phyloP scores from a whole-genome alignment of 2,113 vertebrate species.

The Taxidea taxus region DNA sequence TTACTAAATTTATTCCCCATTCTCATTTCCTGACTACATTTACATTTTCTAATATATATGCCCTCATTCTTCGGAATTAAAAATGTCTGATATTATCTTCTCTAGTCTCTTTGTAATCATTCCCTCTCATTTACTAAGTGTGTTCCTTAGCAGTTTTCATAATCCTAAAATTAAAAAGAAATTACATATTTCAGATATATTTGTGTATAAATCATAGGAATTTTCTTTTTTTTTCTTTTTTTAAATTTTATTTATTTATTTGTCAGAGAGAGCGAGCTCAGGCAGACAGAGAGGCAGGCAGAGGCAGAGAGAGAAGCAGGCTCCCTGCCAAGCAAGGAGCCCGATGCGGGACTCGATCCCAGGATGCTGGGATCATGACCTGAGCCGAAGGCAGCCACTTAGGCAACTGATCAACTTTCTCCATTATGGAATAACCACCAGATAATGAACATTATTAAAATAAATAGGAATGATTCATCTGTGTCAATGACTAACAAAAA shows the following conservation, averaged over 20 bases:
- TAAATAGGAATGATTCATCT: slow-evolving; percentile 15
- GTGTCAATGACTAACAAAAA: neutral
- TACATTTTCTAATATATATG: neutral
- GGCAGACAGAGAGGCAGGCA: no score
- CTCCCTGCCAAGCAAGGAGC: no score
- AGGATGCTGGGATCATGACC: no score
- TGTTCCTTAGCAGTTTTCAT: neutral
- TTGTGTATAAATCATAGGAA: neutral
- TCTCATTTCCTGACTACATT: neutral
- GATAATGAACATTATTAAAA: slow-evolving; percentile 21
- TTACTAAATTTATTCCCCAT: neutral
- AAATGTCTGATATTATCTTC: neutral
- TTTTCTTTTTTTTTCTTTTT: no score
- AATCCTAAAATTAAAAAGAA: neutral
- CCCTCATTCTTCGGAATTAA: neutral
- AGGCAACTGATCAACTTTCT: neutral
- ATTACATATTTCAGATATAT: slow-evolving; percentile 7
- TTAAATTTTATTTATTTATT: no score
- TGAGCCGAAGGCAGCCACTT: no score
- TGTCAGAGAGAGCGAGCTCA: no score
- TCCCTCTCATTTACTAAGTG: neutral
- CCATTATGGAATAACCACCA: neutral
- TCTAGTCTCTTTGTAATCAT: neutral
- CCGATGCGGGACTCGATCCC: no score
- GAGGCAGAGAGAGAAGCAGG: no score